Conservation (phyloP, 2,888 invertebrate species). For the Parascotia fuliginaria region DNA sequence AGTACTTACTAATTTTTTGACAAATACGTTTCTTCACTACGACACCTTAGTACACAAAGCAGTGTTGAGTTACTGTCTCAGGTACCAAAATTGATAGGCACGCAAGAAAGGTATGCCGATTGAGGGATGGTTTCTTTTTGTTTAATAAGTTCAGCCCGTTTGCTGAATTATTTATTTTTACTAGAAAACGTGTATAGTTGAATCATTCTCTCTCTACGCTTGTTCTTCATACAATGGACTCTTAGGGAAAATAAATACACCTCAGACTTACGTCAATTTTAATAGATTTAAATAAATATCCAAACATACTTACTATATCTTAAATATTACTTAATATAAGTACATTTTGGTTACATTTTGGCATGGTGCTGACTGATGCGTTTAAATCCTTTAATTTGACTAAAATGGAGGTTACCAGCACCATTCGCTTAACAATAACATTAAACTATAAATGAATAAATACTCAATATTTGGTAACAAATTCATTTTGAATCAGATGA, state of each 20-base stretch:
- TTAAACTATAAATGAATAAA: constrained; percentile 28
- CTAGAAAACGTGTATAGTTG: no score
- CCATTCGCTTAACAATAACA: constrained; percentile 3
- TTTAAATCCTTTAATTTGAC: constrained; percentile 34
- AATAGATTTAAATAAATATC: constrained; percentile 66
- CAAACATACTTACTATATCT: constrained; percentile 55
- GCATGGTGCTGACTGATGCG: constrained; percentile 31
- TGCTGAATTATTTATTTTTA: no score
- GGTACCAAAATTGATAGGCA: no score
- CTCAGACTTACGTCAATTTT: constrained; percentile 39
- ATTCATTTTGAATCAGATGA: constrained; percentile 7
- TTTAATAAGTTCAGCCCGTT: no score
- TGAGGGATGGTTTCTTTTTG: no score
- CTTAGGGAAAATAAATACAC: constrained; percentile 12
- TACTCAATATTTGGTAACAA: constrained; percentile 47
- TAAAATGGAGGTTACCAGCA: constrained; percentile 39
- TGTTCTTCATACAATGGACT: no score
- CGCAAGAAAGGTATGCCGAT: no score
- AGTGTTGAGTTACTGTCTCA: no score
- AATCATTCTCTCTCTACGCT: no score
- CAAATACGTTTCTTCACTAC: no score
- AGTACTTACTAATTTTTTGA: no score
- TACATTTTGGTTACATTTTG: constrained; percentile 55
- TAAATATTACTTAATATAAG: constrained; percentile 21
- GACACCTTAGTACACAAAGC: no score